Evolutionary conservation across 2,888 invertebrate genomes (phyloP).

Genomic region (Drosophila trichaetosa): DNA sequence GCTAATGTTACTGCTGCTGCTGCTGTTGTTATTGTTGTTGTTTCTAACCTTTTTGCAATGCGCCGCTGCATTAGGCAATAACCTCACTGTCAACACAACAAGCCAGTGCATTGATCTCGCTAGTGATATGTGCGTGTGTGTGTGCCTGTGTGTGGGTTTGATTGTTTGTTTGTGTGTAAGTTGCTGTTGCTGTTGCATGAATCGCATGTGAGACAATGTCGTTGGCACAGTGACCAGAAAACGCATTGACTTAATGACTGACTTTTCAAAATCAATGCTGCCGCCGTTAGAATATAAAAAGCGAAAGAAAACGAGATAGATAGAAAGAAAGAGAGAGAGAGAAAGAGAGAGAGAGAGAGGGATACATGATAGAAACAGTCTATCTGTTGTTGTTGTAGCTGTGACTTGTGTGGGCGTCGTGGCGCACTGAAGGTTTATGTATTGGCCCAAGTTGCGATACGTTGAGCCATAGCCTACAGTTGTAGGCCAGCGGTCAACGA

Average conservation of each 20-base stretch:
- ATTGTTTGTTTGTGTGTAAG: conserved; percentile 6
- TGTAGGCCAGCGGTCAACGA: conserved; percentile 77
- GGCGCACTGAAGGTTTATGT: conserved; percentile 24
- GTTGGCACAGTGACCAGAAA: conserved; percentile 83
- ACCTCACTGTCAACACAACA: conserved; percentile 69
- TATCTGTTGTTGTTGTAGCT: conserved; percentile 10
- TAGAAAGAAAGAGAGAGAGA: not conserved
- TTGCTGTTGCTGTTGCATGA: conserved; percentile 34
- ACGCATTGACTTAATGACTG: conserved; percentile 83
- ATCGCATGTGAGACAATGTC: conserved; percentile 75
- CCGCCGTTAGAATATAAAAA: conserved; percentile 54
- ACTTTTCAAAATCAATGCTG: conserved; percentile 77
- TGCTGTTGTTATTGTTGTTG: conserved; percentile 44
- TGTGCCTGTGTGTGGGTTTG: conserved; percentile 3
- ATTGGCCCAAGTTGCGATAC: conserved; percentile 40
- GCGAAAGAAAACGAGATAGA: conserved; percentile 14
- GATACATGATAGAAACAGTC: not conserved
- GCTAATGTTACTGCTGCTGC: conserved; percentile 27
- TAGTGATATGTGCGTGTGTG: conserved; percentile 34
- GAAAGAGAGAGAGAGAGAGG: not conserved
- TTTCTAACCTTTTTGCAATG: conserved; percentile 76
- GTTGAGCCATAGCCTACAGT: conserved; percentile 67
- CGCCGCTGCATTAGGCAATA: conserved; percentile 71
- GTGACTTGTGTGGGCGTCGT: conserved; percentile 29
- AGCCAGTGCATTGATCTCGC: conserved; percentile 71